Evolutionary conservation across 1,140 invertebrate species (phyloP), one percentile per base, ranked within the genome.

Genomic region (Drosophila oshimai): DNA sequence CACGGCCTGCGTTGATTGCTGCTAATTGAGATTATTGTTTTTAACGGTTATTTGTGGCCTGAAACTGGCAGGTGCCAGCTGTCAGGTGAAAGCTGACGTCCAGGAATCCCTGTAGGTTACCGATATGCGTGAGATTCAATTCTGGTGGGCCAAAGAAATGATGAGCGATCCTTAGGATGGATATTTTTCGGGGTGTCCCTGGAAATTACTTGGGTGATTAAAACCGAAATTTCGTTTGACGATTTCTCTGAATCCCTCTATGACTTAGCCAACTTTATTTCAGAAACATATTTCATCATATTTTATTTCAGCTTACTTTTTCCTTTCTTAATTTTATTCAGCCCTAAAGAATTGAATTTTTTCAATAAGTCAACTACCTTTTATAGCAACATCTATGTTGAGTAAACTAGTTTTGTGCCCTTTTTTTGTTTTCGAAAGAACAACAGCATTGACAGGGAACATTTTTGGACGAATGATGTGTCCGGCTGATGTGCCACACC

Each of bases 1-100:
- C 62, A 36, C 24, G 20, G 49, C 37, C 41, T 50, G 50, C 53
- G 51, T 80, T 69, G 78, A 73, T 87, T 70, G 61, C 71, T 55
- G 67, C 49, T 87, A 86, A 86, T 87, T 87, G 81, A 81, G 71
- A 67, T 76, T 75, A 86, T 84, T 86, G 76, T 87, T 65, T 86
- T 79, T 75, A 76, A 87, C 75, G 72, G 55, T 74, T 69, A 33
- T 45, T 64, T 64, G 62, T 51, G 34, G 34, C 54, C 49, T 17
- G 9, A 28, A 28, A 33, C 13, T 29, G 36, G 54, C 81, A 80
- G 67, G 57, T 86, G 81, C 70, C 60, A 74, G 46, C 57, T 55
- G 28, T 42, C 37, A 29, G 34, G 41, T 44, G 57, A 36, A 26
- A 37, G 41, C 37, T 49, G 28, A 7, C 17, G 46, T 15, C 41